These are phyloP conservation scores for Amyelois transitella DNA, from an alignment of 1,140 invertebrate genomes.

Conservation along the genomic window DNA sequence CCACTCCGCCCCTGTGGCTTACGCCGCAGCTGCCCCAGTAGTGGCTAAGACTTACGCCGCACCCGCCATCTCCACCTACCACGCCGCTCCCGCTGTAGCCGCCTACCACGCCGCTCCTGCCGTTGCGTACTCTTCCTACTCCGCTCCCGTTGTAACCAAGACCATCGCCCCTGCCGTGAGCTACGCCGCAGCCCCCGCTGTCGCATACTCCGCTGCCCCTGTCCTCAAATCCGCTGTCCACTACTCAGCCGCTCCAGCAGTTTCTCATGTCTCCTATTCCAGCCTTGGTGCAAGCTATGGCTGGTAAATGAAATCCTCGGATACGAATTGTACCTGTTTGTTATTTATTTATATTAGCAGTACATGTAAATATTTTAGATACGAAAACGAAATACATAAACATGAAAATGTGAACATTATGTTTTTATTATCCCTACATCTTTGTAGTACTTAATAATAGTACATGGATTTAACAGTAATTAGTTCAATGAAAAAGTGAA, in stretches of 20 bases:
- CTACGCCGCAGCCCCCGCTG: constrained; percentile 17
- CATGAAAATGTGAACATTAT: not conserved
- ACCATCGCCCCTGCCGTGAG: not conserved
- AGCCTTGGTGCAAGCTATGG: constrained; percentile 40
- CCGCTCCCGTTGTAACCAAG: constrained; percentile 20
- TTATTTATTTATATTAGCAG: constrained; percentile 2
- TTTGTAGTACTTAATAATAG: no score
- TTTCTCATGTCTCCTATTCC: constrained; percentile 41
- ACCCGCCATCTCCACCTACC: constrained; percentile 32
- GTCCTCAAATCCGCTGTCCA: constrained; percentile 25
- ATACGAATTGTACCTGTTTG: not conserved
- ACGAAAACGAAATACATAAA: not conserved
- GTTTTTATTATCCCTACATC: not conserved
- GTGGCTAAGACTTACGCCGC: constrained; percentile 18
- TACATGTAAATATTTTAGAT: not conserved
- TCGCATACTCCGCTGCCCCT: constrained; percentile 13
- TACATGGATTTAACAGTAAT: no score
- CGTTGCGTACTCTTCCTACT: constrained; percentile 23
- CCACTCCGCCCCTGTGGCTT: constrained; percentile 11
- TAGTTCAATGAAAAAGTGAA: no score
- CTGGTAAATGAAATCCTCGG: constrained; percentile 20
- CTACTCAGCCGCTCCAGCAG: constrained; percentile 40
- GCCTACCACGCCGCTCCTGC: constrained; percentile 1
- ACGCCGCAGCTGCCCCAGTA: constrained; percentile 2
- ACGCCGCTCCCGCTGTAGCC: constrained; percentile 6